Evolutionary conservation across 2,888 invertebrate genomes (phyloP).

Genomic region (Netelia melanura): DNA sequence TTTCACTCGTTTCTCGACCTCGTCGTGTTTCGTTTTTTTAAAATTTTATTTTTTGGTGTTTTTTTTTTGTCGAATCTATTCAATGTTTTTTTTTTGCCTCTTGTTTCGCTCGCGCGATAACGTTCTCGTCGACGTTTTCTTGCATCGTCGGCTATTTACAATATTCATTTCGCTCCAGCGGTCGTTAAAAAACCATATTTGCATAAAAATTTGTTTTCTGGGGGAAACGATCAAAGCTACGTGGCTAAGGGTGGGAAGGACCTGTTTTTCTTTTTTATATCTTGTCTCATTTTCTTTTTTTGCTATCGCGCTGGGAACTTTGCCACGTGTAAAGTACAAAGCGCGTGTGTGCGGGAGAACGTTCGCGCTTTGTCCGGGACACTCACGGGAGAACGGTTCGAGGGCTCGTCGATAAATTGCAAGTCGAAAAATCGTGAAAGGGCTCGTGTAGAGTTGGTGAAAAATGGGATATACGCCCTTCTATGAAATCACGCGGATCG

Average conservation of each 20-base stretch:
- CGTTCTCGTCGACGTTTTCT: neutral
- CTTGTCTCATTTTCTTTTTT: conserved; percentile 22
- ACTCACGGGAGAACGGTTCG: neutral
- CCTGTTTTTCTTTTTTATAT: neutral
- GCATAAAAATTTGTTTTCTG: no score
- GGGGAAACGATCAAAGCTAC: conserved; percentile 5
- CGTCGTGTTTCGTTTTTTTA: neutral
- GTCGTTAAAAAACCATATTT: no score
- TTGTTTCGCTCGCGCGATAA: neutral
- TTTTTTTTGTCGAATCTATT: conserved; percentile 16
- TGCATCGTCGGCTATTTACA: neutral
- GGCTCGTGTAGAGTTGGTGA: neutral
- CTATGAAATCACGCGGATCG: conserved; percentile 12
- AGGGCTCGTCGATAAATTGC: conserved; percentile 15
- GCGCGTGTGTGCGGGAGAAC: conserved; percentile 1
- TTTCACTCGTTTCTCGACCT: conserved; percentile 13
- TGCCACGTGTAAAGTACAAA: conserved; percentile 31
- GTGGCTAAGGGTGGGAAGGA: no score
- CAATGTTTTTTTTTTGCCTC: neutral
- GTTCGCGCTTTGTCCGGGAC: neutral
- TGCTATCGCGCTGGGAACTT: conserved; percentile 26
- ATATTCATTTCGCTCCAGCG: neutral
- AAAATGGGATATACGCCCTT: neutral
- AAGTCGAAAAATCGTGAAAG: conserved; percentile 16
- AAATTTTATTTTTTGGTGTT: neutral